phyloP scores from a whole-genome alignment of 2,113 vertebrate species.

The Galemys pyrenaicus region DNA sequence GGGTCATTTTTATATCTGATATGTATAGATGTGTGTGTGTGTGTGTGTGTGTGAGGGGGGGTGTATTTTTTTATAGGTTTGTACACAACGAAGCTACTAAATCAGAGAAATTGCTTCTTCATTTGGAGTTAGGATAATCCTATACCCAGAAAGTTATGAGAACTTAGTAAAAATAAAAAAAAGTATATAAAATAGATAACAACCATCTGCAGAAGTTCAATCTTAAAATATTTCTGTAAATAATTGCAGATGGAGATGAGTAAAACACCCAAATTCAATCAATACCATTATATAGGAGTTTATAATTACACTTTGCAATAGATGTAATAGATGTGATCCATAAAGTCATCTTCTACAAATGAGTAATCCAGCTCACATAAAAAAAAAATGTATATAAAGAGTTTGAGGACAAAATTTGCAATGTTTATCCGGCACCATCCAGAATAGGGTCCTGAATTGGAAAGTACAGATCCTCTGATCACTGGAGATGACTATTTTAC shows the following conservation, averaged over 20 bases:
- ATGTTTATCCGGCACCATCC: not conserved
- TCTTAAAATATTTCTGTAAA: slow-evolving; percentile 9
- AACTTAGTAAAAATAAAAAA: not conserved
- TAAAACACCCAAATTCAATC: not conserved
- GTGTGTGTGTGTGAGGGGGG: not conserved
- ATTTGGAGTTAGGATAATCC: not conserved
- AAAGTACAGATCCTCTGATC: not conserved
- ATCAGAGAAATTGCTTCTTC: not conserved
- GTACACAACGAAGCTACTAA: not conserved
- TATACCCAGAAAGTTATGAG: not conserved
- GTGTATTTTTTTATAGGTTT: not conserved
- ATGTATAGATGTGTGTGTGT: no score
- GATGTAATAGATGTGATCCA: not conserved
- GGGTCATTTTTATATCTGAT: not conserved
- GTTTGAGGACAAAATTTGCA: not conserved
- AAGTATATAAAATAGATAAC: not conserved
- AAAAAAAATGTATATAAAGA: not conserved
- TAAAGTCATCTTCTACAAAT: not conserved
- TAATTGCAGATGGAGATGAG: slow-evolving; percentile 10
- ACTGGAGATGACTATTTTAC: not conserved
- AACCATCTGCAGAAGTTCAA: not conserved
- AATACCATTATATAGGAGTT: not conserved
- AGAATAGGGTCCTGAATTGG: not conserved
- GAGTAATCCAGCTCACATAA: not conserved
- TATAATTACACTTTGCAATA: not conserved